These are phyloP conservation scores for Eilema caniola DNA, from an alignment of 2,888 invertebrate genomes.

Conservation along the genomic window DNA sequence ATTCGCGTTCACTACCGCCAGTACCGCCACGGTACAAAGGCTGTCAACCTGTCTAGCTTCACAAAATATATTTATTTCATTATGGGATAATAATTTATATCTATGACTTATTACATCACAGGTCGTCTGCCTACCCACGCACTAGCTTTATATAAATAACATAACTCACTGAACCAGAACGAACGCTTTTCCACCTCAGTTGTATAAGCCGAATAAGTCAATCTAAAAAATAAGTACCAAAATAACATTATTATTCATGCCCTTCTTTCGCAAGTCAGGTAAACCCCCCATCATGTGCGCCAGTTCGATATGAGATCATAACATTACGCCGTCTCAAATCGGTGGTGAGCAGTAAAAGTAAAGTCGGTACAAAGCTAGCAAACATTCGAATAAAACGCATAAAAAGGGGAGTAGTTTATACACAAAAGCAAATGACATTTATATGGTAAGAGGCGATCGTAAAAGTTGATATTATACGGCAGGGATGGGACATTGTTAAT, in stretches of 20 bases:
- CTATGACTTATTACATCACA: not conserved
- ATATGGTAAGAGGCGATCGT: slow-evolving; percentile 57
- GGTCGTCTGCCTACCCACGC: not conserved
- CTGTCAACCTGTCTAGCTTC: too few relatives aligned
- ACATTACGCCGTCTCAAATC: slow-evolving; percentile 41
- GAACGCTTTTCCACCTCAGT: not conserved
- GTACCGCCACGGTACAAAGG: too few relatives aligned
- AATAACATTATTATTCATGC: slow-evolving; percentile 27
- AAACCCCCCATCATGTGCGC: slow-evolving; percentile 11
- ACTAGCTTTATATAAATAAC: not conserved
- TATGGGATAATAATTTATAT: too few relatives aligned
- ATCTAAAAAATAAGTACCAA: slow-evolving; percentile 8
- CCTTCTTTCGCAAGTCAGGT: slow-evolving; percentile 23
- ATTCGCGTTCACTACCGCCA: too few relatives aligned
- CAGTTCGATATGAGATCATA: slow-evolving; percentile 26
- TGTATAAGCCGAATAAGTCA: not conserved
- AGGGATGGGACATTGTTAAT: slow-evolving; percentile 28
- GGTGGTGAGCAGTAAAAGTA: slow-evolving; percentile 48
- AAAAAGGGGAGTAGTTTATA: slow-evolving; percentile 57
- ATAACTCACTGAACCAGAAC: not conserved
- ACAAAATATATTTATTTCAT: too few relatives aligned
- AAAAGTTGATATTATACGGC: slow-evolving; percentile 54
- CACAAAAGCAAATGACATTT: slow-evolving; percentile 58
- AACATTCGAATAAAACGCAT: slow-evolving; percentile 54
- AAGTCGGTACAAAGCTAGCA: slow-evolving; percentile 51